Evolutionary conservation across 37 sponge, comb jelly and placozoan genomes (phyloP), one percentile per base, ranked within the genome.

Genomic region (Crambe crambe): DNA sequence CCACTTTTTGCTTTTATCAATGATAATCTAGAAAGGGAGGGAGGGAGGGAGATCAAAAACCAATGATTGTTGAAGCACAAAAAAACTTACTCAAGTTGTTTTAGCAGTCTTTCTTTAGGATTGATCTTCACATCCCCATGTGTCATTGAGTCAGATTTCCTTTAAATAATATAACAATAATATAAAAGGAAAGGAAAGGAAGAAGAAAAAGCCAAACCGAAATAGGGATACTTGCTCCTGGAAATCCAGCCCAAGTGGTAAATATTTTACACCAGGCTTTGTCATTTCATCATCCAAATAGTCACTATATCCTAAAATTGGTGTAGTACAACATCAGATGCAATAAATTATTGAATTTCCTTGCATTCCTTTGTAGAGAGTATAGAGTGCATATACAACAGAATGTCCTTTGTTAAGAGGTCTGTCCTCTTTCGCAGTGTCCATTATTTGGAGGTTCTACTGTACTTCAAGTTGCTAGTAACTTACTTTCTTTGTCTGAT

Each of bases 231-330:
- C 85, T 42, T 79, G 80, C 20, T 80, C 42, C 64, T 89, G 90
- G 63, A 89, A 89, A 66, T 36, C 31, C 25, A 76, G 90, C 72
- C 90, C 90, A 3, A 89, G 76, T 27, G 90, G 90, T 0, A 89
- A 63, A 2, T 63, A 79, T 40, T 80, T 68, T 12, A 68, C 80
- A 29, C 74, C 77, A 57, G 51, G 51, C 51, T 47, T 47, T 15
- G 10, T 47, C 51, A 47, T 47, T 15, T 47, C 51, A 47, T 47
- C 51, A 12, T 47, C 51, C 51, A 47, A 47, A 47, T 15, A 47
- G 10, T 47, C 51, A 47, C 51, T 47, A 47, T 47, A 47, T 47
- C 10, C 51, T 47, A 47, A 12, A 47, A 47, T 15, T 15, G 12
- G 6, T 6, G 51, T 15, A 47, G 51, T 15, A 47, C 51, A 47